Conservation (phyloP, 2,888 invertebrate genomes). For the Spisula subtruncata region DNA sequence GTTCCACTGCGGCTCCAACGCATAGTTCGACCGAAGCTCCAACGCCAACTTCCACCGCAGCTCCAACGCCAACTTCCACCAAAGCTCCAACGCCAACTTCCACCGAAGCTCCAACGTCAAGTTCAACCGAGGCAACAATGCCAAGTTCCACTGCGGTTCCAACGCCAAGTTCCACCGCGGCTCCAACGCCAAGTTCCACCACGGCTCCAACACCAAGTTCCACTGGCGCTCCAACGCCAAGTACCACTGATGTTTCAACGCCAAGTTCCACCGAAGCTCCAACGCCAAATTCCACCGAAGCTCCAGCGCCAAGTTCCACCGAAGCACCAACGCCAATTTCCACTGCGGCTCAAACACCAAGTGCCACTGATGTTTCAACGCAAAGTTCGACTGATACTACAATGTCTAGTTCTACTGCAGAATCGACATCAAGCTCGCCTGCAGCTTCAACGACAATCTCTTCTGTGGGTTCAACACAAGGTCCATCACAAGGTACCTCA, state of each 20-base stretch:
- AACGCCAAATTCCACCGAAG: background rate
- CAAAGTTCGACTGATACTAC: background rate
- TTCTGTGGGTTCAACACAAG: conserved; percentile 11
- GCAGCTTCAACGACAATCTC: background rate
- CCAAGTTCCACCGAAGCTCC: background rate
- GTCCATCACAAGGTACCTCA: conserved; percentile 1
- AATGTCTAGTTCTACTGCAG: background rate
- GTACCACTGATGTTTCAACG: background rate
- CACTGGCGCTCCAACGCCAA: background rate
- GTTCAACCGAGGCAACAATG: background rate
- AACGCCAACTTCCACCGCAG: background rate
- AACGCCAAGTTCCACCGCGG: background rate
- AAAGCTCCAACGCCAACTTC: background rate
- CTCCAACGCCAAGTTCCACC: background rate
- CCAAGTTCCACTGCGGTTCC: background rate
- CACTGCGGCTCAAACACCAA: background rate
- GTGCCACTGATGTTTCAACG: background rate
- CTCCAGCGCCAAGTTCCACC: background rate
- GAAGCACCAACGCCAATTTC: background rate
- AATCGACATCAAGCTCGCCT: background rate
- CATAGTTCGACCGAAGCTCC: background rate
- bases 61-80: background rate
- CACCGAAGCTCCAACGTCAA: background rate
- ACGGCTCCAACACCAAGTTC: background rate
- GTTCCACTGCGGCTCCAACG: background rate